Evolutionary conservation across 2,888 invertebrate genomes (phyloP).

Genomic region (Hemicrepidius hirtus): DNA sequence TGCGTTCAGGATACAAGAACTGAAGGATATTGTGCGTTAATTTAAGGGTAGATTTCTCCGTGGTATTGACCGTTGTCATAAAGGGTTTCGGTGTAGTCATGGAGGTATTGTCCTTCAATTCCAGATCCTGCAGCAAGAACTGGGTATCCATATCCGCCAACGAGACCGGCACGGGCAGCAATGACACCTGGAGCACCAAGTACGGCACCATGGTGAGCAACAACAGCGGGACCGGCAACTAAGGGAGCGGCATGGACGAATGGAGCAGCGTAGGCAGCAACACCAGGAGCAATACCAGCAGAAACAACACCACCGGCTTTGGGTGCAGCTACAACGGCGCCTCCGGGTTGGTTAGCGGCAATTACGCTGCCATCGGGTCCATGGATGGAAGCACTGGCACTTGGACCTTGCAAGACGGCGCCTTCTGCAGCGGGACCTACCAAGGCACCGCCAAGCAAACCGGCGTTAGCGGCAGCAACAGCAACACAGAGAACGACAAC

Average conservation of each 20-base stretch:
- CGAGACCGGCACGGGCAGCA: slow-evolving; percentile 32
- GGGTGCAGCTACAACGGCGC: slow-evolving; percentile 56
- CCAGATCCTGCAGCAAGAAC: slow-evolving; percentile 58
- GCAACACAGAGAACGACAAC: slow-evolving; percentile 52
- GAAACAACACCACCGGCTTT: slow-evolving; percentile 56
- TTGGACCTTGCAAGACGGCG: slow-evolving; percentile 60
- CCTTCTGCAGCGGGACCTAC: slow-evolving; percentile 58
- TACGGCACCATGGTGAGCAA: slow-evolving; percentile 44
- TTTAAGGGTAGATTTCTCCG: slow-evolving; percentile 57
- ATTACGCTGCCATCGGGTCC: slow-evolving; percentile 64
- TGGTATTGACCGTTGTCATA: slow-evolving; percentile 67
- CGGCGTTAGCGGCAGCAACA: slow-evolving; percentile 57
- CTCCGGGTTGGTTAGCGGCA: slow-evolving; percentile 57
- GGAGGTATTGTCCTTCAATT: slow-evolving; percentile 61
- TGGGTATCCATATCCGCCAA: slow-evolving; percentile 53
- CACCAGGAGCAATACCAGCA: slow-evolving; percentile 34
- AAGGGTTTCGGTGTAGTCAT: slow-evolving; percentile 61
- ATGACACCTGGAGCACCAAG: slow-evolving; percentile 22
- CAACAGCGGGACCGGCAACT: slow-evolving; percentile 33
- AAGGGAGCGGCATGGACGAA: slow-evolving; percentile 6
- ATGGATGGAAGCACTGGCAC: slow-evolving; percentile 57
- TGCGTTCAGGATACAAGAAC: slow-evolving; percentile 1
- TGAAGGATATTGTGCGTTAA: not conserved
- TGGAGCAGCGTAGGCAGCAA: slow-evolving; percentile 25
- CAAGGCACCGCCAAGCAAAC: slow-evolving; percentile 54